Conservation (phyloP, 2,113 vertebrate species). For the Anseranas semipalmata region DNA sequence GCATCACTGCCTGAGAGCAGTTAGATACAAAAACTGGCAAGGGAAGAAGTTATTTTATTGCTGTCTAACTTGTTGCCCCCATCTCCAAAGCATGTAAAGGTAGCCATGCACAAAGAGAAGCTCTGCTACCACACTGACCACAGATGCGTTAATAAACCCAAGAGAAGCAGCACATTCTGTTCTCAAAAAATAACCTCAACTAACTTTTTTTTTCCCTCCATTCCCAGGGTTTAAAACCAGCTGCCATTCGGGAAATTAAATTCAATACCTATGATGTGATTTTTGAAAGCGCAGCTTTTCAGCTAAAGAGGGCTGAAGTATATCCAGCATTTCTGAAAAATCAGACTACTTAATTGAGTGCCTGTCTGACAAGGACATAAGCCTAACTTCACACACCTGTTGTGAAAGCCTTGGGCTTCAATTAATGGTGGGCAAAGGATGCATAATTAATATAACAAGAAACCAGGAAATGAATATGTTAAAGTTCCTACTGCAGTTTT, state of each 20-base stretch:
- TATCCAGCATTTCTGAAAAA: background rate
- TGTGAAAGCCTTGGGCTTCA: constrained; percentile 36
- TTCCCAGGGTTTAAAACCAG: background rate
- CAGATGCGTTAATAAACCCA: background rate
- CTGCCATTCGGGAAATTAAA: constrained; percentile 22
- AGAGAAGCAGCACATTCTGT: background rate
- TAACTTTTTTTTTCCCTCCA: background rate
- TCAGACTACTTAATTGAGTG: background rate
- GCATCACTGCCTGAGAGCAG: background rate
- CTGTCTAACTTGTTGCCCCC: background rate
- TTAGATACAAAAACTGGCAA: background rate
- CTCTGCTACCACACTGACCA: background rate
- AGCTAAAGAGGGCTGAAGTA: background rate
- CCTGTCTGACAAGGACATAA: background rate
- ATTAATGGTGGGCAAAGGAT: constrained; percentile 20
- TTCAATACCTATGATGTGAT: background rate
- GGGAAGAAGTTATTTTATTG: background rate
- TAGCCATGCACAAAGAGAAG: background rate
- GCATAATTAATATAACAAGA: constrained; percentile 42
- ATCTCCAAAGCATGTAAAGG: background rate
- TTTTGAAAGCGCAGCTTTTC: background rate
- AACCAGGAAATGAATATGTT: constrained; percentile 41
- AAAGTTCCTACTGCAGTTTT: constrained; percentile 5
- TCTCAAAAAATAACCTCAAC: background rate
- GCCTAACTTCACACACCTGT: constrained; percentile 4